Percentiles rank a stretch among this genome's conserved stretches.
phyloP scores from a whole-genome alignment of 1,140 invertebrate species.

The Psix sp. region DNA sequence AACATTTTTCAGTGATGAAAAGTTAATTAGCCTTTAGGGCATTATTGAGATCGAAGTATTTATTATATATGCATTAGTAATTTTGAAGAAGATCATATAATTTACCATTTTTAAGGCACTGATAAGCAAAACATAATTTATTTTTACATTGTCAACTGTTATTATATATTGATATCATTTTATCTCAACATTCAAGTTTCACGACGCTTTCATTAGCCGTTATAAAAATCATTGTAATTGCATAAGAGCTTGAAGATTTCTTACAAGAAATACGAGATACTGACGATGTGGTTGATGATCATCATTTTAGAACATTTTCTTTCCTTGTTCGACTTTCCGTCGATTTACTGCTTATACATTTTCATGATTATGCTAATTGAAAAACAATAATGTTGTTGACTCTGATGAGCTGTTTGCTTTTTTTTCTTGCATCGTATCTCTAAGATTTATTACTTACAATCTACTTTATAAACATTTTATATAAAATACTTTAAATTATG shows the following conservation, averaged over 20 bases:
- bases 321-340: slow-evolving; percentile 35
- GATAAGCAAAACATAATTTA: no score
- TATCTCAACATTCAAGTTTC: slow-evolving; percentile 14
- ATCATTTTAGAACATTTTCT: slow-evolving; percentile 26
- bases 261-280: slow-evolving; percentile 29
- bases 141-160: no score
- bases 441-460: not conserved
- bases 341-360: slow-evolving; percentile 33
- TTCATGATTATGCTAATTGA: slow-evolving; percentile 39
- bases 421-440: not conserved
- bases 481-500: no score
- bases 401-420: slow-evolving; percentile 5
- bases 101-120: no score
- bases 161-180: slow-evolving; percentile 20
- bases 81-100: no score
- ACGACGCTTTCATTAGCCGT: slow-evolving; percentile 12
- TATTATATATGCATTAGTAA: no score
- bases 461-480: no score
- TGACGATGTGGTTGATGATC: slow-evolving; percentile 27
- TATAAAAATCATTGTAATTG: slow-evolving; percentile 15
- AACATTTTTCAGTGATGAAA: no score
- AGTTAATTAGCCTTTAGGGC: no score
- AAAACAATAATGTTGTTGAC: slow-evolving; percentile 43
- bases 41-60: no score
- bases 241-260: slow-evolving; percentile 13